Evolutionary conservation across 2,797 vertebrate genomes (phyloP).

Genomic region (Sarcophilus harrisii): DNA sequence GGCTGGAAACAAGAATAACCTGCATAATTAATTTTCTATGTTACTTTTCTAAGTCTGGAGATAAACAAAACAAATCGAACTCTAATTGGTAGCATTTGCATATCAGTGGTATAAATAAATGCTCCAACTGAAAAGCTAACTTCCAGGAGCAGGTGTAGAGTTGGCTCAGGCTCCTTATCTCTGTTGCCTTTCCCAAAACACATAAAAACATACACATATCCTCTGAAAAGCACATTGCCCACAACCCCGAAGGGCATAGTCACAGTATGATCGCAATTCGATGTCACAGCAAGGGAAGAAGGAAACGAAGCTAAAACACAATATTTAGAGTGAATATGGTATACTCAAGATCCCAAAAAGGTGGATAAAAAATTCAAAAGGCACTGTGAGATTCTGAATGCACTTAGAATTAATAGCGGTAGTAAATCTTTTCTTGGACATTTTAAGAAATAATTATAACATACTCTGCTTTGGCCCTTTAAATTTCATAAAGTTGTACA

Average conservation of each 20-base stretch:
- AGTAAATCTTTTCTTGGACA: slow-evolving; percentile 23
- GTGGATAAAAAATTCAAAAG: slow-evolving; percentile 33
- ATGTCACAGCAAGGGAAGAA: slow-evolving; percentile 18
- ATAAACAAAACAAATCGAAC: not conserved
- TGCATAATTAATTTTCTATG: not conserved
- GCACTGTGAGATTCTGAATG: not conserved
- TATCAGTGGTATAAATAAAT: not conserved
- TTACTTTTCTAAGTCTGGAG: not conserved
- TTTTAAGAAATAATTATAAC: slow-evolving; percentile 3
- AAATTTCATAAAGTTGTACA: not conserved
- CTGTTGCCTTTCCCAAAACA: not conserved
- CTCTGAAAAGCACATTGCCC: not conserved
- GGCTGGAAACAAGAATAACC: not conserved
- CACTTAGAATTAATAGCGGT: slow-evolving; percentile 1
- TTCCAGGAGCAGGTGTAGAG: not conserved
- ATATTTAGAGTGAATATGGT: slow-evolving; percentile 23
- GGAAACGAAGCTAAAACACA: slow-evolving; percentile 64
- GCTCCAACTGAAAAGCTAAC: not conserved
- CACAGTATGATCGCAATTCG: not conserved
- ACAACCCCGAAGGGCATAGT: not conserved
- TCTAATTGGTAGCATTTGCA: not conserved
- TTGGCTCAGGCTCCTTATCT: not conserved
- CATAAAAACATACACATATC: not conserved
- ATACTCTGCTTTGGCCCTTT: not conserved
- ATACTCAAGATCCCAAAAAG: slow-evolving; percentile 18